Percentiles rank a stretch among this genome's conserved stretches.
Evolutionary conservation across 2,113 vertebrate species (phyloP).

Genomic region (Dicaeum eximium): DNA sequence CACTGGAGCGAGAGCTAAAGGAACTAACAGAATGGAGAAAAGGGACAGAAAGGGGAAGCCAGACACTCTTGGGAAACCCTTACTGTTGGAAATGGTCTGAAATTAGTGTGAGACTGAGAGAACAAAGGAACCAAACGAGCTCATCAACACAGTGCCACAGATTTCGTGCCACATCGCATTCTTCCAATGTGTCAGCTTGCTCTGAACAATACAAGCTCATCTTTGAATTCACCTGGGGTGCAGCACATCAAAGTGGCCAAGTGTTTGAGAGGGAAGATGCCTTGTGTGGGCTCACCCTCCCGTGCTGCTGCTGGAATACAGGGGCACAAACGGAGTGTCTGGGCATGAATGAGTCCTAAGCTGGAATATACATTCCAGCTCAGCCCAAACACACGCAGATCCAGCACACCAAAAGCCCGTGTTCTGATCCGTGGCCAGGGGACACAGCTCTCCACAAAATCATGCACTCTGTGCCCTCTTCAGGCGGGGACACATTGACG

Average conservation of each 20-base stretch:
- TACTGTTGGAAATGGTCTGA: not conserved
- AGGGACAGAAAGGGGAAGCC: not conserved
- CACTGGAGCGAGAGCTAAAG: not conserved
- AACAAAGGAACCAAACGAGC: not conserved
- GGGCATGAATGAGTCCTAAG: constrained; percentile 15
- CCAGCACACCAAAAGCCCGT: not conserved
- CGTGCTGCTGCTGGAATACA: not conserved
- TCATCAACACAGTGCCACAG: not conserved
- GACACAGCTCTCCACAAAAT: not conserved
- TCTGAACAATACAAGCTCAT: constrained; percentile 46
- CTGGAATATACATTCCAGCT: not conserved
- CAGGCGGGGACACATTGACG: not conserved
- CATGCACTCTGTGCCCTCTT: not conserved
- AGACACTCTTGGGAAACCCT: not conserved
- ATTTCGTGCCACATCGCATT: constrained; percentile 12
- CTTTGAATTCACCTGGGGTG: constrained; percentile 10
- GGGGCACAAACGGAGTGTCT: not conserved
- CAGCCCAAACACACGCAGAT: not conserved
- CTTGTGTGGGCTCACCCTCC: constrained; percentile 10
- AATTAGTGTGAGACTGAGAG: not conserved
- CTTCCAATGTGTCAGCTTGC: constrained; percentile 31
- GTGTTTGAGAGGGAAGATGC: constrained; percentile 12
- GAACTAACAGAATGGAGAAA: not conserved
- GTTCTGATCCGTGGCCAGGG: not conserved
- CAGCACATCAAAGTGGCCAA: not conserved